Conservation (phyloP, 2,113 vertebrate genomes). For the Polypterus bichir region DNA sequence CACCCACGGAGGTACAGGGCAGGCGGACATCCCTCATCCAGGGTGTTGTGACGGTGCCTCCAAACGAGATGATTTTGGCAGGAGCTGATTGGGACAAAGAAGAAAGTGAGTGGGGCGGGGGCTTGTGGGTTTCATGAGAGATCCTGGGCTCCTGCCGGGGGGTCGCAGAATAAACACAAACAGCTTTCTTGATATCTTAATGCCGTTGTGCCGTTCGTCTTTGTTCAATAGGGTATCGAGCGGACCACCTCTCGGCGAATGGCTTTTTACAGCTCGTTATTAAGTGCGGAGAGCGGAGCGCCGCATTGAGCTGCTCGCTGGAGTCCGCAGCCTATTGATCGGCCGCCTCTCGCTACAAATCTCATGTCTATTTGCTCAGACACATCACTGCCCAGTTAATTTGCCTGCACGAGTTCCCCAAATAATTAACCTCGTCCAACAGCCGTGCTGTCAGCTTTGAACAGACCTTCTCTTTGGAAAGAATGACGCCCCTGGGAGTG, state of each 20-base stretch:
- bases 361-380: conserved; percentile 12
- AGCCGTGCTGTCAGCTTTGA: conserved; percentile 40
- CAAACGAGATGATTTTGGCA: conserved; percentile 92
- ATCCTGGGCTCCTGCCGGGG: not conserved
- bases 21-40: conserved; percentile 97
- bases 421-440: conserved; percentile 41
- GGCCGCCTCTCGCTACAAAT: conserved; percentile 18
- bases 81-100: conserved; percentile 53
- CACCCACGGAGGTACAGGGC: conserved; percentile 84
- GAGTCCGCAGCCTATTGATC: conserved; percentile 41
- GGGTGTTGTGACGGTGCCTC: conserved; percentile 85
- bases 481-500: conserved; percentile 4
- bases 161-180: conserved; percentile 4
- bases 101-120: not conserved
- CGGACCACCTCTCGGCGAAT: conserved; percentile 36
- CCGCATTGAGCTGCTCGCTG: conserved; percentile 6
- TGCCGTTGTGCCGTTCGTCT: conserved; percentile 25
- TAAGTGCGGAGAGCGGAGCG: conserved; percentile 19
- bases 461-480: not conserved
- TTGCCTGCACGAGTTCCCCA: conserved; percentile 29
- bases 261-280: conserved; percentile 35
- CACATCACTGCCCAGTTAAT: conserved; percentile 36
- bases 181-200: conserved; percentile 22
- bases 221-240: conserved; percentile 43
- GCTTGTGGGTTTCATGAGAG: not conserved